Conservation (phyloP, 2,113 vertebrate species). For the Chaenocephalus aceratus region DNA sequence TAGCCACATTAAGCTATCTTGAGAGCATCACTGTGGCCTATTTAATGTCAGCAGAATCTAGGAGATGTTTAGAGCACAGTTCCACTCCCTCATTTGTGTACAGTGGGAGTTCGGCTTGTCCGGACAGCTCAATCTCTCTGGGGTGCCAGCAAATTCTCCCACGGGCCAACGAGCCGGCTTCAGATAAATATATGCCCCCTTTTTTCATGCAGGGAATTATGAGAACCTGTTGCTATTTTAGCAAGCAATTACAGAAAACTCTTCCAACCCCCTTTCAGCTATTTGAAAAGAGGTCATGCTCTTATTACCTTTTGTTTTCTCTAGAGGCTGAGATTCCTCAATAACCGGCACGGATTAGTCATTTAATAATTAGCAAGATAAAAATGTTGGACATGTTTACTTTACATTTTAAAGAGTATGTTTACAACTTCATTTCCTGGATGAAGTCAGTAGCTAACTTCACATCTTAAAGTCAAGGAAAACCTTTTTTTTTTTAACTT, state of each 20-base stretch:
- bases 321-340: background rate
- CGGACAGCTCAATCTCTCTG: slow-evolving; percentile 42
- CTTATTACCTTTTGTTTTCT: slow-evolving; percentile 45
- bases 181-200: slow-evolving; percentile 54
- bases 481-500: background rate
- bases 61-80: slow-evolving; percentile 41
- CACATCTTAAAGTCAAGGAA: background rate
- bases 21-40: slow-evolving; percentile 36
- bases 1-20: slow-evolving; percentile 24
- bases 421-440: background rate
- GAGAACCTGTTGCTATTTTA: slow-evolving; percentile 45
- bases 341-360: background rate
- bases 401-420: slow-evolving; percentile 13
- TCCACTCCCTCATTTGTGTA: slow-evolving; percentile 23
- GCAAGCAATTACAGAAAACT: slow-evolving; percentile 4
- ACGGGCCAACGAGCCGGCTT: slow-evolving; percentile 40
- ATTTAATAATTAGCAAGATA: slow-evolving; percentile 11
- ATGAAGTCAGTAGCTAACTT: slow-evolving; percentile 1
- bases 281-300: slow-evolving; percentile 32
- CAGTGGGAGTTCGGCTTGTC: slow-evolving; percentile 65
- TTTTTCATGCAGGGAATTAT: slow-evolving; percentile 41
- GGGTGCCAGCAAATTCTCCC: background rate
- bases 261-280: background rate
- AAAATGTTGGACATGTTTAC: slow-evolving; percentile 7
- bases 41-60: slow-evolving; percentile 52